Evolutionary conservation across 2,797 vertebrate genomes (phyloP), one percentile per base, ranked within the genome.

Genomic region (Oryzias dopingdopingensis): DNA sequence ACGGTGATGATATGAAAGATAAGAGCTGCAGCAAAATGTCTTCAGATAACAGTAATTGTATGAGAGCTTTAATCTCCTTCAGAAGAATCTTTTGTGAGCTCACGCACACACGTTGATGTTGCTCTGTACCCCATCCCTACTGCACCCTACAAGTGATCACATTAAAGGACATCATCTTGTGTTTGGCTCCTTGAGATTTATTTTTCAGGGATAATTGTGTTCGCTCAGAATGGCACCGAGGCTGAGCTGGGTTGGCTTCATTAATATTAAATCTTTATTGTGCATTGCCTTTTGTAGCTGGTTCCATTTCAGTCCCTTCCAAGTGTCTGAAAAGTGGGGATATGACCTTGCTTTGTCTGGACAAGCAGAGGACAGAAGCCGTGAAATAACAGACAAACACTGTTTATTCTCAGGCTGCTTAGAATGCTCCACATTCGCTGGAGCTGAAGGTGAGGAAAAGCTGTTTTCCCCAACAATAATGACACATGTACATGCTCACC

Each of bases 181-280:
- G 37, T 46, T 43, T 32, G 26, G 40, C 49, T 17, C 20, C 56
- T 53, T 20, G 50, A 67, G 64, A 67, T 71, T 68, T 56, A 62
- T 60, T 65, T 70, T 20, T 32, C 16, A 41, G 46, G 12, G 55
- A 43, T 56, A 53, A 70, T 61, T 59, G 43, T 10, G 43, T 57
- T 52, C 45, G 52, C 59, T 52, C 50, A 40, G 51, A 22, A 41
- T 16, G 54, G 44, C 32, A 32, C 29, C 23, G 46, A 13, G 6
- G 56, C 17, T 44, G 45, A 10, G 51, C 43, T 16, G 45, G 29
- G 40, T 70, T 56, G 56, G 29, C 5, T 12, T 77, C 44, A 62
- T 72, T 59, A 66, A 74, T 57, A 63, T 73, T 62, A 64, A 66
- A 70, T 66, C 26, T 18, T 65, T 55, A 59, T 64, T 75, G 61